Evolutionary conservation across 1,140 invertebrate species (phyloP), one percentile per base, ranked within the genome.

Genomic region (Psilanteris sp.): DNA sequence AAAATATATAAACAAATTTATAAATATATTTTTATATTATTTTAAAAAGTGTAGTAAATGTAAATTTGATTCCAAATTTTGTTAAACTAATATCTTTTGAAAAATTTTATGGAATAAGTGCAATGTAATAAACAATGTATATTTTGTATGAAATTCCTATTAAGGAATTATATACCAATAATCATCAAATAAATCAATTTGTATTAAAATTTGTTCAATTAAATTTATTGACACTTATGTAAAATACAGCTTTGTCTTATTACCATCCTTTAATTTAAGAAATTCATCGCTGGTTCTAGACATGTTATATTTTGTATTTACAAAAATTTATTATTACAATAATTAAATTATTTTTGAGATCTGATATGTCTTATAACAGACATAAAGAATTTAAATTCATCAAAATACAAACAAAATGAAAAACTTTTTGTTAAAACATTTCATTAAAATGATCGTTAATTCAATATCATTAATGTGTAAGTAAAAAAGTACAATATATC

Each of bases 61-160:
- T 52, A 67, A 67, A 67, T 43, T 61, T n/a, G n/a, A n/a, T n/a
- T n/a, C n/a, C n/a, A n/a, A n/a, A n/a, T n/a, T n/a, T n/a, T n/a
- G n/a, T n/a, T n/a, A n/a, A n/a, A n/a, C n/a, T 55, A 66, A 13
- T 26, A 3, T 0, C 54, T 54, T 44, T 26, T 1, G 34, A 7
- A 10, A 48, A 48, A 39, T 27, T 29, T 8, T 32, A 11, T 9
- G 22, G 16, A 48, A 57, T 26, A 68, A 57, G 70, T 64, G 70
- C 70, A 73, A 66, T 64, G 59, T 57, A 55, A 52, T 20, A 57
- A 57, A 46, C 16, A 37, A 57, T 72, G 59, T 66, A 73, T 73
- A 64, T 73, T 73, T 72, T 73, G 59, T 73, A 73, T 52, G 52
- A 52, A 59, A 29, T 59, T 71, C 5, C 44, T 52, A 3, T 55